Evolutionary conservation across 2,113 vertebrate genomes (phyloP).

Genomic region (Platysternon megacephalum): DNA sequence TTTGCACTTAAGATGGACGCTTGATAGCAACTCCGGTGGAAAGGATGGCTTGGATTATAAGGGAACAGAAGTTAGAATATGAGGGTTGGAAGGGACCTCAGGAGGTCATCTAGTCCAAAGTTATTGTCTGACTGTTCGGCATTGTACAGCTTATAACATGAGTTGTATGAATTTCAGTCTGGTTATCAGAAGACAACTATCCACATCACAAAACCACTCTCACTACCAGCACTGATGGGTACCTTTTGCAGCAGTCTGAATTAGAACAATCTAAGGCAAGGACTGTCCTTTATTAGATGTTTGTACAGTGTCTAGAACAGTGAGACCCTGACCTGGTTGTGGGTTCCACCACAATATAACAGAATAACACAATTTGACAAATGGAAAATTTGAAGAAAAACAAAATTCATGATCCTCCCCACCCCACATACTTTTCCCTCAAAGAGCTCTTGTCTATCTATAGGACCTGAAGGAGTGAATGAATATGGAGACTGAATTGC

Average conservation of each 20-base stretch:
- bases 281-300: neutral
- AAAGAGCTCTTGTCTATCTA: neutral
- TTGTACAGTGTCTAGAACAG: neutral
- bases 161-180: neutral
- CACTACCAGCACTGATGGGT: rapidly evolving
- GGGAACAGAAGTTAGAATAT: neutral
- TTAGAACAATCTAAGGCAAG: neutral
- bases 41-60: neutral
- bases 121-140: neutral
- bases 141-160: neutral
- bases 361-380: neutral
- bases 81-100: no score
- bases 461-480: neutral
- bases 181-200: neutral
- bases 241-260: neutral
- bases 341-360: neutral
- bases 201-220: neutral
- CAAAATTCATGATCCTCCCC: neutral
- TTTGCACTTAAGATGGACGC: neutral
- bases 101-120: no score
- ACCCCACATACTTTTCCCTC: neutral
- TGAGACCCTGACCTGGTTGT: neutral
- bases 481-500: neutral
- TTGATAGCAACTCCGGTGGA: neutral
- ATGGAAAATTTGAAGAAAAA: neutral